Evolutionary conservation across 2,888 invertebrate genomes (phyloP).

Genomic region (Tethea ocularis): DNA sequence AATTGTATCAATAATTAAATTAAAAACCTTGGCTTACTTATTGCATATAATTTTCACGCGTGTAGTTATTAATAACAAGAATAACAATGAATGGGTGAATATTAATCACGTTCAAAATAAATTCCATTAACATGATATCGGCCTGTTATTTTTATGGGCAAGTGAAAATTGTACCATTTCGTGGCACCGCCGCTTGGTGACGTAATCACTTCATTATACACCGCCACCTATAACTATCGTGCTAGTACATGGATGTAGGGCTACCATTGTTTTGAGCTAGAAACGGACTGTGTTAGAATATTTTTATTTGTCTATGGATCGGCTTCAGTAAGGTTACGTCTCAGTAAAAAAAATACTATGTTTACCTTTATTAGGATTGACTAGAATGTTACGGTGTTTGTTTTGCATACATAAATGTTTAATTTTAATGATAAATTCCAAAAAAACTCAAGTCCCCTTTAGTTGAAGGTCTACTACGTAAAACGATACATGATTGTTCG

Average conservation of each 20-base stretch:
- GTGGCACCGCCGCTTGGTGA: slow-evolving; percentile 32
- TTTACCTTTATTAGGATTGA: no score
- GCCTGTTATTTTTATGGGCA: slow-evolving; percentile 33
- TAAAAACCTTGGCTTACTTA: neutral
- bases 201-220: slow-evolving; percentile 60
- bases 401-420: no score
- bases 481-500: no score
- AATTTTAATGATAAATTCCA: no score
- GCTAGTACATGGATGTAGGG: slow-evolving; percentile 30
- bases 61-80: neutral
- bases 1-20: no score
- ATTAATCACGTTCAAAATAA: slow-evolving; percentile 6
- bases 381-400: no score
- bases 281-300: neutral
- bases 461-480: no score
- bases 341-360: no score
- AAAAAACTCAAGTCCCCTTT: no score
- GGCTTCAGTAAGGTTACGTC: no score
- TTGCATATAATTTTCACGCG: neutral
- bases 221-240: slow-evolving; percentile 19
- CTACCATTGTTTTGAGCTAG: slow-evolving; percentile 18
- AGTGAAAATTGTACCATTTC: slow-evolving; percentile 52
- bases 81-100: neutral
- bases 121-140: slow-evolving; percentile 25
- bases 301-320: neutral